Evolutionary conservation across 2,797 vertebrate genomes (phyloP).

Genomic region (Siniperca scherzeri): DNA sequence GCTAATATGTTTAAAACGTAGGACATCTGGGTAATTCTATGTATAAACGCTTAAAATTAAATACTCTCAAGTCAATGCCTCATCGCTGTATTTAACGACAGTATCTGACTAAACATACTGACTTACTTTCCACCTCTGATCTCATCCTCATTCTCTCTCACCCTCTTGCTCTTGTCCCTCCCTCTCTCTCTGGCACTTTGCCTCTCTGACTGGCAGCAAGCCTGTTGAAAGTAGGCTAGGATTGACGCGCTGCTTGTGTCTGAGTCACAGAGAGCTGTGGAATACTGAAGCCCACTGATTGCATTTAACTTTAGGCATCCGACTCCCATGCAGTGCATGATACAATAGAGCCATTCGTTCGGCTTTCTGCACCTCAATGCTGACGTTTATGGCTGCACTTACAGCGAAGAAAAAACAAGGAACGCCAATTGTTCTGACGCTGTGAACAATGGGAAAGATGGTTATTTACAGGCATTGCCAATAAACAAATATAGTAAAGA

Average conservation of each 20-base stretch:
- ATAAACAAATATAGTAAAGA: slow-evolving; percentile 30
- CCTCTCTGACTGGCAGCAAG: slow-evolving; percentile 80
- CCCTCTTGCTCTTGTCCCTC: slow-evolving; percentile 57
- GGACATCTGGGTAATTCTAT: slow-evolving; percentile 1
- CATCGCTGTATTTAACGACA: slow-evolving; percentile 16
- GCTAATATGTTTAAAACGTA: background rate
- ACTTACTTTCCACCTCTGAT: slow-evolving; percentile 67
- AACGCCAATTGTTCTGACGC: slow-evolving; percentile 50
- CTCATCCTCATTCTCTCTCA: slow-evolving; percentile 59
- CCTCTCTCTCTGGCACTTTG: slow-evolving; percentile 72
- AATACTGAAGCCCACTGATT: slow-evolving; percentile 86
- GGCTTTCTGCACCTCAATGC: slow-evolving; percentile 65
- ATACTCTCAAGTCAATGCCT: slow-evolving; percentile 3
- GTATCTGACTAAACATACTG: slow-evolving; percentile 28
- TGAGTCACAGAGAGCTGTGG: slow-evolving; percentile 85
- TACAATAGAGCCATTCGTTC: slow-evolving; percentile 79
- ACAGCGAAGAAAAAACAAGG: slow-evolving; percentile 46
- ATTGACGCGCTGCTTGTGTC: slow-evolving; percentile 84
- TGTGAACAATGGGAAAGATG: slow-evolving; percentile 39
- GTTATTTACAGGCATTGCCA: slow-evolving; percentile 52
- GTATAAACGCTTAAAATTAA: slow-evolving; percentile 3
- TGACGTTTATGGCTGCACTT: slow-evolving; percentile 71
- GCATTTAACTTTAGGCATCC: slow-evolving; percentile 82
- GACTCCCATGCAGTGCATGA: slow-evolving; percentile 81
- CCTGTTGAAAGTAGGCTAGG: slow-evolving; percentile 85